These are phyloP conservation scores for Sarcophaga variegata DNA, from an alignment of 2,888 invertebrate species.

Conservation along the genomic window DNA sequence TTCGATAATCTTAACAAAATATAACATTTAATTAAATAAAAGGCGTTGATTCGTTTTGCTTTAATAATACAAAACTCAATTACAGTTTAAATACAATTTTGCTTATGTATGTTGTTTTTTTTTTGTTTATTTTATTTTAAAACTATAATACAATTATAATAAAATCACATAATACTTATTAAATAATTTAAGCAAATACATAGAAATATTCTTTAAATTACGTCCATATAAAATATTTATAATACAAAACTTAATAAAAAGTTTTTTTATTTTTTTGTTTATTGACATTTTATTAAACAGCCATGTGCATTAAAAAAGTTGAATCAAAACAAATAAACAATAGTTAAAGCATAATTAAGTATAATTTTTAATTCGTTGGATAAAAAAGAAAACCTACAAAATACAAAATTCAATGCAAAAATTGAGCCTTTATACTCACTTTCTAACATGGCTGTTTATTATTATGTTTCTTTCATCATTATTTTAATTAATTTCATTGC, in stretches of 20 bases:
- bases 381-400: no score
- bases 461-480: background rate
- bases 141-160: constrained; percentile 67
- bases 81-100: constrained; percentile 41
- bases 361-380: no score
- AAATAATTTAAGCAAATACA: constrained; percentile 54
- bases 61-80: constrained; percentile 27
- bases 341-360: background rate
- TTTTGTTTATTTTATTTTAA: constrained; percentile 24
- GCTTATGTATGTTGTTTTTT: constrained; percentile 16
- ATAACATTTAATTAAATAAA: constrained; percentile 56
- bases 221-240: constrained; percentile 33
- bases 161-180: constrained; percentile 69
- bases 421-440: no score
- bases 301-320: background rate
- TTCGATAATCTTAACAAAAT: background rate
- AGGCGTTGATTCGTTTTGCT: constrained; percentile 45
- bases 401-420: no score
- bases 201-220: constrained; percentile 55
- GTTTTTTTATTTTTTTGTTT: background rate
- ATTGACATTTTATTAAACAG: background rate
- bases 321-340: background rate
- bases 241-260: background rate
- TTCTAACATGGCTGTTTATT: background rate
- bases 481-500: constrained; percentile 29